Percentiles rank a stretch among this genome's conserved stretches.
Conservation (phyloP, 2,888 invertebrate genomes). For the Plebejus anna region DNA sequence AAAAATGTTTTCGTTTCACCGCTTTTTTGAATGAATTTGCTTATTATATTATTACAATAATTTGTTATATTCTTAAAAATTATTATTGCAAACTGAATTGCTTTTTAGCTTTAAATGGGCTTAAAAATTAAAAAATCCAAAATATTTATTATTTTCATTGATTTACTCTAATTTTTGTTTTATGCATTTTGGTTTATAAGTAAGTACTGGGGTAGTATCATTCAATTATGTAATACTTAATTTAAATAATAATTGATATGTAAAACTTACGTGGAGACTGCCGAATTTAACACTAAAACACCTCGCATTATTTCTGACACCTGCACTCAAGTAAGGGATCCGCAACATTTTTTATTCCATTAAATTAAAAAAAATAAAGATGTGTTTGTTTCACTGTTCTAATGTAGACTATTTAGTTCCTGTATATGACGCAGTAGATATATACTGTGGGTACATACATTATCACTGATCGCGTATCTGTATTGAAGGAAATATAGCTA, state of each 20-base stretch:
- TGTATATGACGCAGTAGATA: conserved; percentile 28
- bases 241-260: background rate
- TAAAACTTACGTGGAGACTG: background rate
- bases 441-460: background rate
- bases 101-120: too few species aligned
- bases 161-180: too few species aligned
- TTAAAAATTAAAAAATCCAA: too few species aligned
- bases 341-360: conserved; percentile 22
- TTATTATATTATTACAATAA: too few species aligned
- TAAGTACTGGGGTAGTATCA: background rate
- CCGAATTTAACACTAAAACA: conserved; percentile 21
- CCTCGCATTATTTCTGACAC: background rate
- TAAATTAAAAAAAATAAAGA: background rate
- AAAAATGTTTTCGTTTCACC: too few species aligned
- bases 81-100: too few species aligned
- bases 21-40: too few species aligned
- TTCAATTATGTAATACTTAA: background rate
- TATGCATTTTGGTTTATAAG: too few species aligned
- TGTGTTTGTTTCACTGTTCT: background rate
- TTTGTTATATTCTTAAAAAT: too few species aligned
- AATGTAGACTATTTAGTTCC: conserved; percentile 17
- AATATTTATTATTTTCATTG: too few species aligned
- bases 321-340: background rate
- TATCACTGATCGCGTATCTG: background rate
- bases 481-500: conserved; percentile 10